Conservation (phyloP, 2,888 invertebrate genomes). For the Aspidiotus destructor region DNA sequence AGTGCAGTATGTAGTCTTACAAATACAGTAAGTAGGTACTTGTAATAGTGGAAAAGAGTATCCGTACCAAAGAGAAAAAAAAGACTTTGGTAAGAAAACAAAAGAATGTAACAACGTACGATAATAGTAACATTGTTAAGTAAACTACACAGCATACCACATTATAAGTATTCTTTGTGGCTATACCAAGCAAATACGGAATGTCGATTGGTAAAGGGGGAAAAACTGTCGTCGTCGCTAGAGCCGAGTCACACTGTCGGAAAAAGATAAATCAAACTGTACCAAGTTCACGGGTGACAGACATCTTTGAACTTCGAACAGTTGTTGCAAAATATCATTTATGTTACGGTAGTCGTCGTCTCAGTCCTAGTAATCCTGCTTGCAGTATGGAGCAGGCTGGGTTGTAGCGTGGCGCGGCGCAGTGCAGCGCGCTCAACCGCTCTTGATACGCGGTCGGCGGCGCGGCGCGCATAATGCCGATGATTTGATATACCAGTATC, state of each 20-base stretch:
- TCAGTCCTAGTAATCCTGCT: not conserved
- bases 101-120: constrained; percentile 26
- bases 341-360: constrained; percentile 3
- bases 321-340: constrained; percentile 9
- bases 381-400: no score
- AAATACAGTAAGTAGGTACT: no score
- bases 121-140: constrained; percentile 28
- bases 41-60: no score
- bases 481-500: not conserved
- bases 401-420: no score
- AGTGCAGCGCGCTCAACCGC: no score
- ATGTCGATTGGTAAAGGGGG: constrained; percentile 30
- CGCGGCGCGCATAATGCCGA: constrained; percentile 3
- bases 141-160: constrained; percentile 17
- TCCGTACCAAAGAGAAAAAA: not conserved
- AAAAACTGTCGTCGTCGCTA: constrained; percentile 11
- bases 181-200: constrained; percentile 27
- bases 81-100: constrained; percentile 13
- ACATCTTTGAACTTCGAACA: constrained; percentile 29
- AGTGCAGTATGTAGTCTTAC: no score
- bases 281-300: constrained; percentile 32
- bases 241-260: constrained; percentile 16
- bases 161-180: constrained; percentile 28
- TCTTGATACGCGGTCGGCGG: not conserved
- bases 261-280: constrained; percentile 27